Evolutionary conservation across 2,888 invertebrate genomes (phyloP).

Genomic region (Hyposoter didymator): DNA sequence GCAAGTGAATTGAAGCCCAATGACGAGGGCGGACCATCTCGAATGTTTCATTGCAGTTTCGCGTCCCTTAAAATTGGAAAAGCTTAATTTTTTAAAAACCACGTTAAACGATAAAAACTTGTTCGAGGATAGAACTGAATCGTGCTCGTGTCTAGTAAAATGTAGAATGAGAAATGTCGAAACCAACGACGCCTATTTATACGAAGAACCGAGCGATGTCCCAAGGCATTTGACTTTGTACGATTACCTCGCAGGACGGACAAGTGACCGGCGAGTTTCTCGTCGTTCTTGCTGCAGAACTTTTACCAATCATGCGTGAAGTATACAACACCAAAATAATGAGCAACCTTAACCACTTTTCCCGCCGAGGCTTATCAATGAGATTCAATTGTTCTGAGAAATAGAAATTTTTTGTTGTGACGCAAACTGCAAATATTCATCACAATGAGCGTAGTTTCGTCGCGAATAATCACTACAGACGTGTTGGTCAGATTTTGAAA

Average conservation of each 20-base stretch:
- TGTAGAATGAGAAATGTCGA: slow-evolving; percentile 35
- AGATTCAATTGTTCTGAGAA: background rate
- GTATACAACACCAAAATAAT: slow-evolving; percentile 39
- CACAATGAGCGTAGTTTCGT: background rate
- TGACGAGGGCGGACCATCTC: slow-evolving; percentile 24
- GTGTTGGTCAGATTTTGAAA: background rate
- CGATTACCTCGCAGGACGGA: background rate
- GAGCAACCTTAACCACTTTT: background rate
- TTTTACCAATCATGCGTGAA: slow-evolving; percentile 53
- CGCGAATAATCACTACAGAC: background rate
- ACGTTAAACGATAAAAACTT: background rate
- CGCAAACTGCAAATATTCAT: background rate
- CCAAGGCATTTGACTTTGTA: slow-evolving; percentile 5
- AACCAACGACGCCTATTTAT: slow-evolving; percentile 45
- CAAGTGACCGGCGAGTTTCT: slow-evolving; percentile 18
- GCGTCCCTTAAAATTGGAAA: background rate
- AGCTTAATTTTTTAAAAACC: background rate
- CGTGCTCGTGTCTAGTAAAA: slow-evolving; percentile 20
- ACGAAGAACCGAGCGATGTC: background rate
- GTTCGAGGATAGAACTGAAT: background rate
- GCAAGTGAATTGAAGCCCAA: slow-evolving; percentile 51
- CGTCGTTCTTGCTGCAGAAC: slow-evolving; percentile 10
- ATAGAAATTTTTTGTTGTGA: background rate
- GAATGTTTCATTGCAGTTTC: slow-evolving; percentile 32
- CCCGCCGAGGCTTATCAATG: background rate